Evolutionary conservation across 2,888 invertebrate species (phyloP).

Genomic region (Synanthedon vespiformis): DNA sequence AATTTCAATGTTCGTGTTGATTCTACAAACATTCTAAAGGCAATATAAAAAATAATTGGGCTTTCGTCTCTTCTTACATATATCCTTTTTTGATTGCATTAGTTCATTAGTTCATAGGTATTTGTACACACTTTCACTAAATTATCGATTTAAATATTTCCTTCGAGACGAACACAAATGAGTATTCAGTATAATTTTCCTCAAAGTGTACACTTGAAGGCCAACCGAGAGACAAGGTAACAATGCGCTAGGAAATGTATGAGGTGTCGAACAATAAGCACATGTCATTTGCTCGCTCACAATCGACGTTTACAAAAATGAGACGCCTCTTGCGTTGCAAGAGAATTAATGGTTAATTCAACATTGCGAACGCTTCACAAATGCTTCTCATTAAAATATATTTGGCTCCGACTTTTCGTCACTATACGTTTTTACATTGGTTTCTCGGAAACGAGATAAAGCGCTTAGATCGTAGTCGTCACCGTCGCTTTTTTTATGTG

Average conservation of each 20-base stretch:
- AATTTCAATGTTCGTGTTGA: slow-evolving; percentile 35
- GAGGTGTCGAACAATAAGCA: not conserved
- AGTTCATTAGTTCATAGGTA: no score
- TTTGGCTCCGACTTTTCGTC: slow-evolving; percentile 24
- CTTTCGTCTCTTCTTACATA: slow-evolving; percentile 1
- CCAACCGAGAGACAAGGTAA: slow-evolving; percentile 5
- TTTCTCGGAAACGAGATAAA: slow-evolving; percentile 44
- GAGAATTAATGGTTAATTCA: slow-evolving; percentile 2
- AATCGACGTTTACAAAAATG: slow-evolving; percentile 4
- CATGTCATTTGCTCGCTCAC: slow-evolving; percentile 7
- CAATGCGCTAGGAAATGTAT: slow-evolving; percentile 2
- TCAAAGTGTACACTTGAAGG: slow-evolving; percentile 2
- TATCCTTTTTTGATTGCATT: no score
- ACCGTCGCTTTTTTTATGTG: slow-evolving; percentile 21
- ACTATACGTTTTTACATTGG: slow-evolving; percentile 21
- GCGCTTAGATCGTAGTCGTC: slow-evolving; percentile 16
- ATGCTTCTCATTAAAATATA: slow-evolving; percentile 21
- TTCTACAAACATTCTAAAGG: slow-evolving; percentile 33
- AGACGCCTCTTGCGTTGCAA: not conserved
- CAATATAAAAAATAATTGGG: slow-evolving; percentile 1
- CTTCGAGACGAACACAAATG: slow-evolving; percentile 4
- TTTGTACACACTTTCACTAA: slow-evolving; percentile 7
- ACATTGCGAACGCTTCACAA: slow-evolving; percentile 11
- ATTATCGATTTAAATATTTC: slow-evolving; percentile 2
- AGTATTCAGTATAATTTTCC: slow-evolving; percentile 3